Conservation (phyloP, 2,888 invertebrate genomes). For the Hypselothyrea guttata region DNA sequence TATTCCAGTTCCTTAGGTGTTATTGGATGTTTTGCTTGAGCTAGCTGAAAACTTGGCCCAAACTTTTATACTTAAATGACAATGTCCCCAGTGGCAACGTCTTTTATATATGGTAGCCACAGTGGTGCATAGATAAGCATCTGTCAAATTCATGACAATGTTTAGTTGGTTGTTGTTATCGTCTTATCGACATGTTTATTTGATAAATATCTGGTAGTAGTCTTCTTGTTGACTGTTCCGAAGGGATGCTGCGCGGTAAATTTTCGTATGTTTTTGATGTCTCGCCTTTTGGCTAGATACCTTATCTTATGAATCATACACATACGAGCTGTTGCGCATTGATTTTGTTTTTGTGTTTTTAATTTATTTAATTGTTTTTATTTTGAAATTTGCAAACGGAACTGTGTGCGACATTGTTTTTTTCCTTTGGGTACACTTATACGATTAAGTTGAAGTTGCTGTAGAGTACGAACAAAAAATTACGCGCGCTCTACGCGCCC, state of each 20-base stretch:
- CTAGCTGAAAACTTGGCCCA: constrained; percentile 27
- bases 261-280: constrained; percentile 43
- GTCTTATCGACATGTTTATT: constrained; percentile 40
- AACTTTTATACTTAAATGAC: constrained; percentile 48
- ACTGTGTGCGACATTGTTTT: constrained; percentile 7
- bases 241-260: constrained; percentile 34
- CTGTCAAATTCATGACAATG: not conserved
- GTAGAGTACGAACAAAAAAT: too few species aligned
- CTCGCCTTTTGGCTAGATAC: constrained; percentile 16
- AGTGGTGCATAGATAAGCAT: constrained; percentile 14
- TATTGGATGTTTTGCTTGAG: not conserved
- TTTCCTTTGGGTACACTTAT: too few species aligned
- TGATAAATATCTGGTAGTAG: constrained; percentile 23
- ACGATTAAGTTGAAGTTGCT: too few species aligned
- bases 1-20: constrained; percentile 44
- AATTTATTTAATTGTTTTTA: constrained; percentile 63
- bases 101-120: constrained; percentile 50
- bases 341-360: constrained; percentile 9
- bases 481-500: too few species aligned
- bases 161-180: constrained; percentile 3
- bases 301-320: constrained; percentile 33
- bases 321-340: not conserved
- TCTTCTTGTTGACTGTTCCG: constrained; percentile 45
- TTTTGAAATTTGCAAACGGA: constrained; percentile 13
- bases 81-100: constrained; percentile 24